Evolutionary conservation across 2,888 invertebrate species (phyloP), one percentile per base, ranked within the genome.

Genomic region (Timandra comae): DNA sequence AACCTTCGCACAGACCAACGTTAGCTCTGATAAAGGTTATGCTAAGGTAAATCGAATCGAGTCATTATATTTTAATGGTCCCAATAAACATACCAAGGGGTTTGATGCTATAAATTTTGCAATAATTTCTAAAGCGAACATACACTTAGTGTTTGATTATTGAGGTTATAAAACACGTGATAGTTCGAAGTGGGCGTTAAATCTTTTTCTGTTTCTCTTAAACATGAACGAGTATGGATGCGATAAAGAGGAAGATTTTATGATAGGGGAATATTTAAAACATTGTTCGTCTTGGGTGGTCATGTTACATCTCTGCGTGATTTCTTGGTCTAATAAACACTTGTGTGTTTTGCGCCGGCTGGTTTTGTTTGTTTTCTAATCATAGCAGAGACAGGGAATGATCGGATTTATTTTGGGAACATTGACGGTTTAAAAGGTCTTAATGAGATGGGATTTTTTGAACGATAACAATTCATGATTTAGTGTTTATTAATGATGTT

Each of bases 201-300:
- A 71, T 71, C 71, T 75, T 69, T 73, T 63, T 69, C 68, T 59
- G 62, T 68, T 74, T 64, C 61, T 62, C 58, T 64, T 65, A 63
- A 57, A 59, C 50, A 54, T 47, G 52, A 65, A 73, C 60, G 63
- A 58, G 60, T 63, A 58, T 55, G 56, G 56, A 57, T 52, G 63
- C 64, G 75, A 81, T 81, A 82, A 81, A 79, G 79, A 73, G 65
- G 53, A 50, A 77, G 84, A 82, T 84, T 82, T 84, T 84, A 81
- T 64, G 79, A 82, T 84, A 80, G 63, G 57, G 56, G 56, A 63
- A 68, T 74, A 68, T 70, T 61, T 60, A 62, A 71, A 76, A 71
- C 78, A 79, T 74, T 81, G 78, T 80, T 72, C 82, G 59, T 69
- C 81, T 74, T 84, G 82, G 84, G 82, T 84, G 82, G 84, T 56